phyloP scores from a whole-genome alignment of 2,888 invertebrate genomes.

The Tridacna crocea region DNA sequence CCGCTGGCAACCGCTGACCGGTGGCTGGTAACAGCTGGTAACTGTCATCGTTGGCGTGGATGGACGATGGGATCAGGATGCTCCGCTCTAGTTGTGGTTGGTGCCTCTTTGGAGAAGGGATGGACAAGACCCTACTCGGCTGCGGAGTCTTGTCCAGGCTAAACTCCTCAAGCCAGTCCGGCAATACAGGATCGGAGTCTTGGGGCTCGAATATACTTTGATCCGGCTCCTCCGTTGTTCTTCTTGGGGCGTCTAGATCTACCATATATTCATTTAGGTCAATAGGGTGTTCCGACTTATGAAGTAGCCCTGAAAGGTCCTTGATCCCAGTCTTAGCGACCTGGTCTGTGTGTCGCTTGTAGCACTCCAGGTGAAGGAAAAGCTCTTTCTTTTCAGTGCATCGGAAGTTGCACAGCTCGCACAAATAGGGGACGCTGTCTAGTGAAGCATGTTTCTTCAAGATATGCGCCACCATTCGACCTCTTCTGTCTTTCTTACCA shows the following conservation, averaged over 20 bases:
- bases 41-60: no score
- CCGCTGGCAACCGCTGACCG: no score
- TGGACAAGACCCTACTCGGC: not conserved
- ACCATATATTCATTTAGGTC: not conserved
- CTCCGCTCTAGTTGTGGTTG: no score
- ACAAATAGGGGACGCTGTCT: not conserved
- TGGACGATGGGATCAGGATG: no score
- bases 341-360: not conserved
- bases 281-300: not conserved
- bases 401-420: not conserved
- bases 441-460: constrained; percentile 1
- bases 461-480: not conserved
- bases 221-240: not conserved
- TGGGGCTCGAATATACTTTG: not conserved
- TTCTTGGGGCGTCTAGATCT: not conserved
- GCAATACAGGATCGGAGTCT: not conserved
- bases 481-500: not conserved
- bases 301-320: not conserved
- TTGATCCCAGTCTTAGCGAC: not conserved
- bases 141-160: not conserved
- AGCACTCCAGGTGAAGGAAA: not conserved
- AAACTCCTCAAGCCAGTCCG: not conserved
- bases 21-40: no score
- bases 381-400: no score
- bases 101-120: not conserved